Evolutionary conservation across 2,113 vertebrate genomes (phyloP), one percentile per base, ranked within the genome.

Genomic region (Bufo gargarizans): DNA sequence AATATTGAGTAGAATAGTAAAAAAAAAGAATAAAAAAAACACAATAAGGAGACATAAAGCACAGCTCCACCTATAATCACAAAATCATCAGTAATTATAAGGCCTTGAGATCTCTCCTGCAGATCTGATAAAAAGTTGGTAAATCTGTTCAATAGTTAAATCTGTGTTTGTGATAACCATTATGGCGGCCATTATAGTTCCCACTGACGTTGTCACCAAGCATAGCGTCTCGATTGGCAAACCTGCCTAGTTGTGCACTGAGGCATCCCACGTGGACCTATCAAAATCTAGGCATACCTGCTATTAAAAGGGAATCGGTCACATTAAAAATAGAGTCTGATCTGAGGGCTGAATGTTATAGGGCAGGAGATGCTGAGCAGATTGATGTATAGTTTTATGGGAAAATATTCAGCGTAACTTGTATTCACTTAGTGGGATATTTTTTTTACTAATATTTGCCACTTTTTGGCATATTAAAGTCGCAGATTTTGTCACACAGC

Each of bases 1-100:
- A 95, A 92, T 83, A 84, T 91, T 94, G 92, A 93, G 92, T 92
- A 77, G 71, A 90, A 87, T 92, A 91, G 89, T 50, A 49, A 77
- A 95, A 91, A 92, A 93, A 86, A 45, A 91, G 49, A 67, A 53
- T 22, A 50, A 84, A 63, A 69, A 53, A 14, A n/a, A 13, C 14
- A 58, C 55, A 76, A 47, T n/a, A 47, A 20, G 72, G 72, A 20
- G 17, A 76, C 17, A 0, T 76, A 76, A 76, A 76, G 43, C 17
- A 20, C 47, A 50, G 50, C 16, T 76, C 47, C 71, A 45, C 22
- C 71, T 74, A 3, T 47, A 74, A 3, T 47, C 14, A 72, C 5
- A 17, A 71, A 17, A 72, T 45, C 69, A 45, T 13, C 12, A 71
- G 22, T 5, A 74, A 47, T 49, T 8, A 19, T 47, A 74, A 74